Base-by-base conservation (phyloP, 1,140 invertebrate species). In the Habropoda laboriosa region DNA sequence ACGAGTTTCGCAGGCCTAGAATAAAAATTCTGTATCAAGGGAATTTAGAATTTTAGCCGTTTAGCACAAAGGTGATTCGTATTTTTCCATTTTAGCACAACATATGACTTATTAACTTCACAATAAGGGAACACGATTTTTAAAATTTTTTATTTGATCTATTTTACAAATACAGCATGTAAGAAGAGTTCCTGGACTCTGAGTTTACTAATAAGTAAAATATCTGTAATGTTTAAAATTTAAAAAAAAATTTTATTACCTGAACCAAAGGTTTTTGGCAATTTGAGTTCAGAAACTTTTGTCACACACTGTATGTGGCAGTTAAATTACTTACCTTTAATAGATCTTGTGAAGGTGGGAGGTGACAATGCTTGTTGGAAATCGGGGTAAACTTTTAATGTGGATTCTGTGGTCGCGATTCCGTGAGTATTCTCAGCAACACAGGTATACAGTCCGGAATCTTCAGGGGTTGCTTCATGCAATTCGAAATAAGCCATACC, bases 401-500 rank as follows among this genome's bases (percentile, higher is more conserved):
- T 95, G 16, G 96, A 95, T 35, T 95, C 95, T 18, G 96, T 96
- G 21, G 93, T 94, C 16, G 94, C 93, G 76, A 95, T 94, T 24
- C 97, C 97, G 82, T 96, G 94, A 68, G 94, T 93, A 90, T 97
- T 97, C 81, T 93, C 94, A 40, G 96, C 96, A 8, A 95, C 93
- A 89, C 97, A 98, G 16, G 94, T 94, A 85, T 97, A 97, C 82
- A 96, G 94, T 38, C 96, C 96, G 27, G 94, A 95, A 89, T 97
- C 96, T 60, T 94, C 94, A 2, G 94, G 93, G 16, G 93, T 91
- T 0, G 94, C 94, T 70, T 95, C 94, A 76, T 95, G 88, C 57
- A 98, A 95, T 92, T 98, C 96, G 72, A 98, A 91, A 30, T 94
- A 96, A 30, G 96, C 95, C 57, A 97, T 93, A 10, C 96, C 96